Base-by-base conservation (phyloP, 2,113 vertebrate species). In the Calyptommatus sinebrachiatus region DNA sequence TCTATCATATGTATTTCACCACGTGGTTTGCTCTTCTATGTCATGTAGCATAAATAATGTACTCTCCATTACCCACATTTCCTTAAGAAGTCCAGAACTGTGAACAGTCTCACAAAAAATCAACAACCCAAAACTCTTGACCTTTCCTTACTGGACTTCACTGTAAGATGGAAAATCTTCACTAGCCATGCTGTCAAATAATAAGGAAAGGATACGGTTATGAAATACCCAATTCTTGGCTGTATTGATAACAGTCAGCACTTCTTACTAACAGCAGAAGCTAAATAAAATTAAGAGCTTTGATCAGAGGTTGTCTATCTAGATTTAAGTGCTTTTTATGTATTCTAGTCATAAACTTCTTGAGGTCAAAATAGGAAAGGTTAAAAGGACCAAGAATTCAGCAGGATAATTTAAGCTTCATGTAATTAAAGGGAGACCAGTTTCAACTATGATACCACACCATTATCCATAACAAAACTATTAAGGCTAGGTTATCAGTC, bases 401-500 rank as follows among this genome's bases (percentile, higher is more conserved):
- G 18, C 10, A 77, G 29, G 66, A 45, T 9, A 41, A 1, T 69
- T 81, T 35, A 45, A 83, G 63, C 50, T 8, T 76, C 0, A 1
- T 68, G 45, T 72, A 71, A 48, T 29, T 2, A 41, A 86, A 48
- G 16, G 57, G 16, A 29, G 31, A 84, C 67, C 71, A 72, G 31
- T 0, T 77, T 46, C 24, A 45, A 57, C 12, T 35, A n/a, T 8
- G 21, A 1, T 35, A 61, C 50, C 29, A 48, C n/a, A 48, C n/a
- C 71, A 78, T 31, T 22, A 14, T 46, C 29, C 53, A 76, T 3
- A 73, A 82, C 78, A 83, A 76, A 86, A 79, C 11, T 12, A 80
- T 5, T 45, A 50, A 75, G 65, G 57, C 22, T 24, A 74, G 46
- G 24, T 77, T 80, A 50, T 50, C 24, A 8, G 67, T 74, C 18